Percentiles rank a stretch among this genome's conserved stretches.
Evolutionary conservation across 2,113 vertebrate species (phyloP).

Genomic region (Caloenas nicobarica): DNA sequence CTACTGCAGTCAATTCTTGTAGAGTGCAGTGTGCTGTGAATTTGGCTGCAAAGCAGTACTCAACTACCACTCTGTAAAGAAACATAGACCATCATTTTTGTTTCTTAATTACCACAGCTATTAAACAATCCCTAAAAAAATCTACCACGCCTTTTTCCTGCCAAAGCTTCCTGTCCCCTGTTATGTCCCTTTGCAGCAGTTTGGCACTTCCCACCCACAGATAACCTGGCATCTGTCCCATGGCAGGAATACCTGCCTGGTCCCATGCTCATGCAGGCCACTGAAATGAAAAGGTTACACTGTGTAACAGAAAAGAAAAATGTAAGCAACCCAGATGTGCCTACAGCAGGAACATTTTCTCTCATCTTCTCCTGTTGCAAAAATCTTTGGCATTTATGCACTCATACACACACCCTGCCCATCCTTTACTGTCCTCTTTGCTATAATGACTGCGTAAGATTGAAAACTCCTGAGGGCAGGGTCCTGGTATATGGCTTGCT

Average conservation of each 20-base stretch:
- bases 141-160: background rate
- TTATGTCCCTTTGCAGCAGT: conserved; percentile 2
- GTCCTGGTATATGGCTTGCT: background rate
- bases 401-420: background rate
- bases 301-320: background rate
- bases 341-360: conserved; percentile 3
- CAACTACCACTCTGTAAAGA: background rate
- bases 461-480: conserved; percentile 34
- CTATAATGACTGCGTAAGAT: background rate
- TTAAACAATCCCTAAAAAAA: background rate
- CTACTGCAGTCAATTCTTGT: conserved; percentile 25
- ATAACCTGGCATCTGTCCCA: background rate
- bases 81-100: background rate
- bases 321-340: background rate
- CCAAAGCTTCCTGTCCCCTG: background rate
- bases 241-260: conserved; percentile 1
- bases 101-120: conserved; percentile 11
- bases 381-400: conserved; percentile 17
- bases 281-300: background rate
- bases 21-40: conserved; percentile 8
- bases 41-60: conserved; percentile 35
- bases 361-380: conserved; percentile 28
- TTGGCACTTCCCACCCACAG: background rate
- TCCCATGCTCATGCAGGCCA: background rate
- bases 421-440: conserved; percentile 27